Base-by-base conservation (phyloP, 2,113 vertebrate species). In the Sinocyclocheilus rhinocerous region DNA sequence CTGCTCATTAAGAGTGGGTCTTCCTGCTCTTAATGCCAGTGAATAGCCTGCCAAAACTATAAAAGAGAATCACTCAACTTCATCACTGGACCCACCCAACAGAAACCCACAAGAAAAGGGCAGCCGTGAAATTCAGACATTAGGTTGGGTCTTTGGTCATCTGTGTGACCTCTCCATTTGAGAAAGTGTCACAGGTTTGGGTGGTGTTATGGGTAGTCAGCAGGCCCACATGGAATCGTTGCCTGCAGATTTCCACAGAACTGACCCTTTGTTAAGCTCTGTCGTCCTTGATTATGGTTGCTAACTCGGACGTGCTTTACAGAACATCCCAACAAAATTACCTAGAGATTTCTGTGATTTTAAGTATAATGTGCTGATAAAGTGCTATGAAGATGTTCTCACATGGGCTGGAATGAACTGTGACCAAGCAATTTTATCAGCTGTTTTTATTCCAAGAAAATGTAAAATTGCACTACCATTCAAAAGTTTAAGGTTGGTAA, bases 1-100 rank as follows among this genome's bases (percentile, higher is more conserved):
- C 92, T 91, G 92, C 92, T 93, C 90, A 90, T 93, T 92, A 94
- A 90, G 84, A 83, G 67, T 88, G 88, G 84, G 72, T 89, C 45
- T 48, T 65, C 52, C 45, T 69, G n/a, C n/a, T 16, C 61, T 72
- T 83, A 67, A n/a, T 50, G 52, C 69, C 88, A 79, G 15, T 57
- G n/a, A 55, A 80, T 79, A 59, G 76, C 6, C 65, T 45, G 48
- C 24, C 76, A 80, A 70, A 72, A 83, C 81, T 48, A 9, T 70
- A 39, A 63, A 48, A 7, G 15, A 50, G 39, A 81, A 67, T 67
- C 79, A 48, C 61, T 81, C 20, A 67, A 9, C 79, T 81, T 65
- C 65, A 70, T 83, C 81, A 69, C 61, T 81, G 76, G 42, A 76
- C 42, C 6, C 22, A 76, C 42, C 6, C 22, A 76, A 76, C 22